Evolutionary conservation across 2,888 invertebrate genomes (phyloP).

Genomic region (Caenorhabditis japonica): DNA sequence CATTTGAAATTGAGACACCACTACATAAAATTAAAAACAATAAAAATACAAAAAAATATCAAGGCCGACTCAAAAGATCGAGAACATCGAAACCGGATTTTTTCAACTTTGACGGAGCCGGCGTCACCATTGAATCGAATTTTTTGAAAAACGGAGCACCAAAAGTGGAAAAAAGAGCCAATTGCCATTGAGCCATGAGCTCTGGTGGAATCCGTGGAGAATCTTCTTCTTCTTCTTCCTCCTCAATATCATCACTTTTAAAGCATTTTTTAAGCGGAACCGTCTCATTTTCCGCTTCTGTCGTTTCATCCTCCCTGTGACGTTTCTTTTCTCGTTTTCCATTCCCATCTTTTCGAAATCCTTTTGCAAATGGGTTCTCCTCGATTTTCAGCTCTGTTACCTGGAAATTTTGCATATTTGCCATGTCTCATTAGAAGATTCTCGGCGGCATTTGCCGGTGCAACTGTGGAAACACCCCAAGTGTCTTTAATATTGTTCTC

Average conservation of each 20-base stretch:
- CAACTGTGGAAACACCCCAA: too few species aligned
- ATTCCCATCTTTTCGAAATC: conserved; percentile 96
- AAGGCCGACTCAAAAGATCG: conserved; percentile 43
- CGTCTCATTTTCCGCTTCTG: conserved; percentile 54
- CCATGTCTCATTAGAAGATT: too few species aligned
- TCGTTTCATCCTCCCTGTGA: too few species aligned
- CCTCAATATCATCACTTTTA: too few species aligned
- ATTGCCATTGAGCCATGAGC: conserved; percentile 17
- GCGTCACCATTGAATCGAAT: neutral
- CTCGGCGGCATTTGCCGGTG: too few species aligned
- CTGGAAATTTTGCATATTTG: conserved; percentile 84
- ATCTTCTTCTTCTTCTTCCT: conserved; percentile 3
- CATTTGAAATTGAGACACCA: neutral
- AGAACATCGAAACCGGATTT: conserved; percentile 67
- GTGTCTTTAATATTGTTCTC: too few species aligned
- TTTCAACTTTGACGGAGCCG: too few species aligned
- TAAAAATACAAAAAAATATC: too few species aligned
- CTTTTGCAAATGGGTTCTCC: conserved; percentile 98
- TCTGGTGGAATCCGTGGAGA: neutral
- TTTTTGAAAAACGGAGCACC: neutral
- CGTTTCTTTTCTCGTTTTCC: conserved; percentile 97
- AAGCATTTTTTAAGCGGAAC: conserved; percentile 55
- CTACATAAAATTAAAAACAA: neutral
- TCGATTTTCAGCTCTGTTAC: conserved; percentile 98
- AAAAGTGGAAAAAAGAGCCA: conserved; percentile 1